Conservation (phyloP, 2,113 vertebrate species). For the Tichodroma muraria region DNA sequence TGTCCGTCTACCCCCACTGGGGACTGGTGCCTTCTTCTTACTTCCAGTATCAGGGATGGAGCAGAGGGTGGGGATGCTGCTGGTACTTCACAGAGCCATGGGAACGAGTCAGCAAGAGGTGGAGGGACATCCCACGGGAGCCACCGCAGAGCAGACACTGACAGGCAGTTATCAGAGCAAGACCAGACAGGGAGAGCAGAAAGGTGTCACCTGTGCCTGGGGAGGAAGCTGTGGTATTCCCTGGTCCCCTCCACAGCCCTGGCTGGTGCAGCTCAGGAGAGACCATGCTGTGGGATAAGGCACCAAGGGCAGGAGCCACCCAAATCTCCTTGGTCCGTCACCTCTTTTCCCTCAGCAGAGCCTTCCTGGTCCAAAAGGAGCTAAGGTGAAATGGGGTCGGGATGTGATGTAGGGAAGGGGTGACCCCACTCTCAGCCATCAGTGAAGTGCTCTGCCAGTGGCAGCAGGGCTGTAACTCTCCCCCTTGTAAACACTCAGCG, state of each 20-base stretch:
- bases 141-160: background rate
- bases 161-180: background rate
- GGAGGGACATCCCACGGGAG: background rate
- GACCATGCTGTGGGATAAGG: background rate
- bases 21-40: background rate
- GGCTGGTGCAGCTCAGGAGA: background rate
- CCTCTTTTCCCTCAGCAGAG: background rate
- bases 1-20: background rate
- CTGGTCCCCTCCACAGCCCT: background rate
- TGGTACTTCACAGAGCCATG: background rate
- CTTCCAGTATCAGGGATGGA: background rate
- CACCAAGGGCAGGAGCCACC: background rate
- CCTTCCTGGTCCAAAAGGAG: background rate
- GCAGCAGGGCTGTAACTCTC: background rate
- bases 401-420: background rate
- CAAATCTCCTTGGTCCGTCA: accelerated
- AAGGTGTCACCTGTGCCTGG: background rate
- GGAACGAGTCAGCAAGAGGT: background rate
- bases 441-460: background rate
- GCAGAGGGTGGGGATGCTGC: background rate
- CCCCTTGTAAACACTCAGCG: background rate
- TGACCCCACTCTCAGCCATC: background rate
- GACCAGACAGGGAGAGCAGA: background rate
- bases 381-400: background rate
- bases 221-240: background rate